These are phyloP conservation scores for Habroteleia sp. DNA, from an alignment of 2,888 invertebrate genomes.

Conservation along the genomic window DNA sequence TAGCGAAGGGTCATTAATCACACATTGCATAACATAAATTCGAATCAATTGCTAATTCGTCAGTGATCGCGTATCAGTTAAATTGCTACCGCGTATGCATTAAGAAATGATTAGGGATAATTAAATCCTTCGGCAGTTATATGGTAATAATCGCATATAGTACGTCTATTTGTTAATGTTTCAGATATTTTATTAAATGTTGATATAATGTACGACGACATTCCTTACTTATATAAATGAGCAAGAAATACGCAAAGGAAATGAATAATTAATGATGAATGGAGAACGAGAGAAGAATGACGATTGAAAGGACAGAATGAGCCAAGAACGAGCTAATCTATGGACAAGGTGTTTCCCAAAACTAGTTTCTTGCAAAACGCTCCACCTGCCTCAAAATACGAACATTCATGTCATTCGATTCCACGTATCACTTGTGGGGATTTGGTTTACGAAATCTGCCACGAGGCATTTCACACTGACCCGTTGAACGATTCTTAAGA, in stretches of 20 bases:
- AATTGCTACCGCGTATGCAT: conserved; percentile 71
- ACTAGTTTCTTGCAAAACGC: conserved; percentile 66
- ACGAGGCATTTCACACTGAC: conserved; percentile 49
- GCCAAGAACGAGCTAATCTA: conserved; percentile 48
- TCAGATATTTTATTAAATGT: conserved; percentile 81
- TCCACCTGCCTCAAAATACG: conserved; percentile 67
- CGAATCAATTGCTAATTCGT: conserved; percentile 67
- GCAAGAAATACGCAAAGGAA: conserved; percentile 47
- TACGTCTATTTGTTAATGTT: conserved; percentile 79
- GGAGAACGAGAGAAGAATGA: conserved; percentile 35
- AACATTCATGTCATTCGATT: conserved; percentile 60
- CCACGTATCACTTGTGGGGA: conserved; percentile 44
- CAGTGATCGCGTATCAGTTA: conserved; percentile 69
- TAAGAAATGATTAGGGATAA: conserved; percentile 71
- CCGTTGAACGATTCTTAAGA: background rate
- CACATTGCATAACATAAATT: conserved; percentile 22
- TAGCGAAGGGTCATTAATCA: conserved; percentile 21
- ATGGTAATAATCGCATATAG: conserved; percentile 76
- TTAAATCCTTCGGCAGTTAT: conserved; percentile 72
- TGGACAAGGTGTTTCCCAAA: conserved; percentile 53
- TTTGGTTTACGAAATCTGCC: conserved; percentile 34
- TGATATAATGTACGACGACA: conserved; percentile 79
- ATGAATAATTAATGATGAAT: conserved; percentile 39
- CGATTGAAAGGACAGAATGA: conserved; percentile 38
- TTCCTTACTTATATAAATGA: conserved; percentile 77